Evolutionary conservation across 2,113 vertebrate species (phyloP), one percentile per base, ranked within the genome.

Genomic region (Monopterus albus): DNA sequence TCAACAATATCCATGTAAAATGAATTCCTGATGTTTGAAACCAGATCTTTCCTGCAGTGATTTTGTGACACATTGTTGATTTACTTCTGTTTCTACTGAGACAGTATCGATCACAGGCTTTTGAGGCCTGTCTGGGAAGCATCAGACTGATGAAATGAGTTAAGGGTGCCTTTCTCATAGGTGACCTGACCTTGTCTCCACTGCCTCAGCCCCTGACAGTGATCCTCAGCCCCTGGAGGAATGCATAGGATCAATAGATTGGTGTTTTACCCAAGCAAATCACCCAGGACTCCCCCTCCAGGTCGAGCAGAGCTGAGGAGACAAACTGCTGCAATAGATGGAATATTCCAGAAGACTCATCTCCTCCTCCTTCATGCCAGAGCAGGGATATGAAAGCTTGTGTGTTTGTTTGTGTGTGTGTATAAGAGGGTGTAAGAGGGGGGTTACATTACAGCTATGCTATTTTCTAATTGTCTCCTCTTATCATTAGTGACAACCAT

Each of bases 111-210:
- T 81, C 51, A 31, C 23, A 2, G 28, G 46, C 46, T 70, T 72
- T 71, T 79, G 69, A 75, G 65, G 64, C 70, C 75, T 81, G 78
- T 85, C 78, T 85, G 50, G 60, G 78, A 70, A 56, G 72, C 58
- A 72, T 81, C 60, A 60, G 64, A 60, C 78, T 82, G 85, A 88
- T 86, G 81, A 87, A 88, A 87, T 68, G 63, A 76, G 84, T 82
- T 76, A 50, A 71, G 58, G 84, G 87, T 79, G 52, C 58, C 52
- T 65, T 72, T 57, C 81, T 82, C 86, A 70, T 81, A 53, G 68
- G 71, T 89, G 88, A 88, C 89, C 91, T 83, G 88, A 91, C 90
- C 91, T 90, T 89, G 90, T 88, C 90, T 87, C 63, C 73, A 76
- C 72, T 53, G 73, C 56, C 83, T 87, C 73, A 72, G 83, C 72